Base-by-base conservation (phyloP, 2,113 vertebrate genomes). In the Apodemus speciosus region DNA sequence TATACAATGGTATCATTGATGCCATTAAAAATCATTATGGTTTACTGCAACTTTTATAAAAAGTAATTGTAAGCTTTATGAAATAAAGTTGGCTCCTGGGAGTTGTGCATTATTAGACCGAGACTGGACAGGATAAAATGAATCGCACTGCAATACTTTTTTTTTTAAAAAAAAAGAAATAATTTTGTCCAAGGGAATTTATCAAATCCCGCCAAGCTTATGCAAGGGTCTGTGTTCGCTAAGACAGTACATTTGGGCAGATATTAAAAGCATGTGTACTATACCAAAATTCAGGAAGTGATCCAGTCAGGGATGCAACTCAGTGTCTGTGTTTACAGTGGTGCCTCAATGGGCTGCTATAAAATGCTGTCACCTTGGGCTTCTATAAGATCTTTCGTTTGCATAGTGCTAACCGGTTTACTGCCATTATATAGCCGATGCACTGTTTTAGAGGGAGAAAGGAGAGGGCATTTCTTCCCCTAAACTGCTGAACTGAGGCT, bases 1-100 rank as follows among this genome's bases (percentile, higher is more conserved):
- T 88, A 96, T 93, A 93, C 93, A 85, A 92, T 18, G 20, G 85
- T 92, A 96, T 96, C 94, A 89, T 86, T 96, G 85, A 94, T 97
- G 91, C 96, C 96, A 94, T 97, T 94, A 96, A 91, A 98, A 97
- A 94, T 93, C 46, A 96, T 97, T 97, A 97, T 93, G 94, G 89
- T 96, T 95, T 96, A 97, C 89, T 95, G 88, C 95, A 96, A 83
- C 89, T 94, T 88, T 96, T 97, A 94, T 95, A 96, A 96, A 83
- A 87, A 96, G 97, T 90, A 96, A 93, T 81, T 92, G 81, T 71
- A 85, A 96, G 91, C 81, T 95, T 87, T 94, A 84, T 96, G 89
- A 97, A 94, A 95, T 40, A 96, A 93, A 96, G 92, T 94, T 58
- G 21, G 95, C 88, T 91, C 38, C 0, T 95, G 95, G 97, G 86